Evolutionary conservation across 30 jellyfish, hydroid and myxozoan species (phyloP), one percentile per base, ranked within the genome.

Genomic region (Clytia hemisphaerica): DNA sequence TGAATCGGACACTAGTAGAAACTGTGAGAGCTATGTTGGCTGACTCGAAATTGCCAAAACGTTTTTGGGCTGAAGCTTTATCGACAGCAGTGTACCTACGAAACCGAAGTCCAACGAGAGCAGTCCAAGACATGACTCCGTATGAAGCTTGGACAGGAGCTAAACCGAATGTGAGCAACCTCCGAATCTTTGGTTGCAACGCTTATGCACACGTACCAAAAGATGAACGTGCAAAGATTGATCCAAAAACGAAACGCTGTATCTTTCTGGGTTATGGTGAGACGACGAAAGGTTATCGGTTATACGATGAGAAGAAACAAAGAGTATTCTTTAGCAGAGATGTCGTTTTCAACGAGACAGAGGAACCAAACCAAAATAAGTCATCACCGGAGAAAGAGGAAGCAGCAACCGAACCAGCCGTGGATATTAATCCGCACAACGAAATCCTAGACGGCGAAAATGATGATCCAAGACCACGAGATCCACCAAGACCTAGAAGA

Each of bases 41-140:
- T n/a, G 73, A 59, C 29, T 59, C 82, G 14, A 28, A 42, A 2
- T 25, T 73, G 19, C 85, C 72, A 6, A 33, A 58, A 38, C 21
- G 30, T 9, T 73, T 60, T 59, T 78, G 87, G 93, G 93, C 93
- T 30, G 93, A 78, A 46, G 93, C 89, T 18, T 48, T 78, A 36
- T 18, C 61, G 2, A 78, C 80, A 27, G 88, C 93, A 16, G 79
- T 40, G 2, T 73, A 55, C 45, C 22, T 73, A 50, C 47, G 54
- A 16, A 73, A 78, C 63, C 24, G 83, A 27, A 30, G 82, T 38
- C 88, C 88, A 29, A 47, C 88, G 1, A 6, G 53, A 5, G 27
- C 44, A 29, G 61, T 70, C 7, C 37, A 71, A 46, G 79, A 45
- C 15, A 55, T 18, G 40, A 79, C 93, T 18, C 85, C 93, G 0